Base-by-base conservation (phyloP, 2,113 vertebrate species). In the Clupea harengus region DNA sequence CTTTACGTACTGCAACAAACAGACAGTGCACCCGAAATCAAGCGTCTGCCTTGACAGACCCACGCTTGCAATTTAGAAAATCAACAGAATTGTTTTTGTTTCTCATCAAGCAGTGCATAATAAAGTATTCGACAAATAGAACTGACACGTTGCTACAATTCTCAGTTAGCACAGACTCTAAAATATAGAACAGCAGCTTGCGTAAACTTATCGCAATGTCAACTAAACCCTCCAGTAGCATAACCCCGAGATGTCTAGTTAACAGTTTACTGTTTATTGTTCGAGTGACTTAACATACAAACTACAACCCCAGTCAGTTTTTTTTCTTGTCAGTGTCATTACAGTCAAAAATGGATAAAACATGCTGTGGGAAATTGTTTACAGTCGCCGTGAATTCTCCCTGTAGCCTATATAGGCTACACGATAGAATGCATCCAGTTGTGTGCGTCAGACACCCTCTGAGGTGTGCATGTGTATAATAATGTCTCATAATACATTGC, bases 401-500 rank as follows among this genome's bases (percentile, higher is more conserved):
- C 67, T 80, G 32, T 45, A n/a, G n/a, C n/a, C n/a, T n/a, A 52
- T 7, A 82, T 3, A 25, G n/a, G 45, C 45, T 46, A 9, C 10
- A 45, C 18, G 50, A 50, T 64, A 78, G 44, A 50, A 15, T 52
- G 60, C 52, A 25, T 6, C 18, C 54, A 60, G 54, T 78, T 6
- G 28, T 39, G 32, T 78, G 72, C 28, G 72, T 78, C 25, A 78
- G 72, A 32, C 28, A 18, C 20, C 60, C n/a, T 32, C 72, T 13
- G 52, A 54, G 25, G 28, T 3, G 22, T 18, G 15, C 44, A 49
- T 67, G 82, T 81, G 81, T 86, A 86, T 47, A 64, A 17, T 75
- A 52, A 83, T 83, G 60, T 85, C 78, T 75, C 57, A 81, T 84
- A 81, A 90, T 89, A 90, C 90, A 89, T 87, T 89, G 91, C 87